Percentiles rank a stretch among this genome's conserved stretches.
Evolutionary conservation across 1,140 invertebrate genomes (phyloP).

Genomic region (Phocides pigmalion): DNA sequence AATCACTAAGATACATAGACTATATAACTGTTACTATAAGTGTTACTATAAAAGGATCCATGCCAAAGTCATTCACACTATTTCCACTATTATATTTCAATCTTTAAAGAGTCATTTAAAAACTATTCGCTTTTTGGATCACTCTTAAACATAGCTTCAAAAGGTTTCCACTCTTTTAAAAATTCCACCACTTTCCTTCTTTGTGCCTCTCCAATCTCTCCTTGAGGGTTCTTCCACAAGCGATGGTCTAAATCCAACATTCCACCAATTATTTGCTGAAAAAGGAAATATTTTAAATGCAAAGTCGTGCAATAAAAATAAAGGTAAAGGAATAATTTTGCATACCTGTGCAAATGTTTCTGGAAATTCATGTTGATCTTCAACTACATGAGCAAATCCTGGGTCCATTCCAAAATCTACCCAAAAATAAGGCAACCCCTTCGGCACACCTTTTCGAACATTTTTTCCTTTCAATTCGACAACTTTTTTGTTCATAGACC

Average conservation of each 20-base stretch:
- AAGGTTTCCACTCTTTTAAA: constrained; percentile 75
- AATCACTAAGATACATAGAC: no score
- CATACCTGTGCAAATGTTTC: constrained; percentile 94
- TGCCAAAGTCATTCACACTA: no score
- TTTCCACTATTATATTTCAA: no score
- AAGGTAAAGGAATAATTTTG: constrained; percentile 2
- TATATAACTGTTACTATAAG: not conserved
- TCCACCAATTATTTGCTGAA: constrained; percentile 96
- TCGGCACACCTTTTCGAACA: constrained; percentile 93
- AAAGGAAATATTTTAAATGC: constrained; percentile 30
- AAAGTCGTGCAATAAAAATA: not conserved
- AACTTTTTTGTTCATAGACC: constrained; percentile 98
- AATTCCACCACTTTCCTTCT: constrained; percentile 79
- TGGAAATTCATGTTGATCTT: constrained; percentile 95
- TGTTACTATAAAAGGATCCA: not conserved
- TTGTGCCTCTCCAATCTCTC: constrained; percentile 84
- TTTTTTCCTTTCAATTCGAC: constrained; percentile 91
- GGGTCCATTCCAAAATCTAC: constrained; percentile 95
- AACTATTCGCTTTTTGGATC: constrained; percentile 11
- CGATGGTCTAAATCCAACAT: constrained; percentile 95
- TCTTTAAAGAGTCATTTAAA: not conserved
- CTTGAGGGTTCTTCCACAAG: constrained; percentile 92
- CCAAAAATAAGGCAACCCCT: constrained; percentile 97
- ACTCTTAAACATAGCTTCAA: constrained; percentile 44
- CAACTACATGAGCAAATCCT: constrained; percentile 98